Base-by-base conservation (phyloP, 2,888 invertebrate species). In the Epinotia nisella region DNA sequence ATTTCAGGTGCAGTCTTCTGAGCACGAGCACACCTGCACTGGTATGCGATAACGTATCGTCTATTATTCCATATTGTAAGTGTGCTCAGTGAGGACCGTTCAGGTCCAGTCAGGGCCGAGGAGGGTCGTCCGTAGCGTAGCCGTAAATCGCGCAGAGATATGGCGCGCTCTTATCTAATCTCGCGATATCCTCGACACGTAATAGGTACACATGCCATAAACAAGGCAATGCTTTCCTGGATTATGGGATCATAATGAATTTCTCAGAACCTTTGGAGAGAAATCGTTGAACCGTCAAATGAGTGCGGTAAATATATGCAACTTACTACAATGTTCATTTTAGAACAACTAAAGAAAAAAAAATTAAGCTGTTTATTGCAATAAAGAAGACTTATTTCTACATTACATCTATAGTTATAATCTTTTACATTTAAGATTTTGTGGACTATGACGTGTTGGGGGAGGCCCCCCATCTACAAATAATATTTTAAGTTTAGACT, bases 121-220 rank as follows among this genome's bases (percentile, higher is more conserved):
- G 83, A 82, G 79, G 82, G 80, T 79, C 80, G 78, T 73, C 77
- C 73, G 90, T 90, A 90, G 90, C 73, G 90, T 90, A 90, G 90
- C 91, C 88, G 91, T 85, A 82, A 75, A 75, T 76, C 78, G 74
- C 67, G 80, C 80, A 79, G 82, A 83, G 84, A 83, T 85, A 85
- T 81, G 79, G 81, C 84, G 74, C 81, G 81, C 81, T 86, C 87
- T 68, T 68, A 73, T 75, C 72, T 89, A 88, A 90, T 90, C 90
- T 90, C 78, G 45, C 67, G 29, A 91, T 90, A 91, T 80, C 78
- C 75, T 75, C 75, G 76, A 78, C 83, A 81, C 85, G 87, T 70
- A 64, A 72, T 72, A n/a, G n/a, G n/a, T n/a, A 73, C 72, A 64
- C 68, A 72, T 68, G 62, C 67, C 61, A 72, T 90, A 90, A 91